Percentiles rank a stretch among this genome's conserved stretches.
phyloP scores from a whole-genome alignment of 2,888 invertebrate genomes.

The Agrotis segetum region DNA sequence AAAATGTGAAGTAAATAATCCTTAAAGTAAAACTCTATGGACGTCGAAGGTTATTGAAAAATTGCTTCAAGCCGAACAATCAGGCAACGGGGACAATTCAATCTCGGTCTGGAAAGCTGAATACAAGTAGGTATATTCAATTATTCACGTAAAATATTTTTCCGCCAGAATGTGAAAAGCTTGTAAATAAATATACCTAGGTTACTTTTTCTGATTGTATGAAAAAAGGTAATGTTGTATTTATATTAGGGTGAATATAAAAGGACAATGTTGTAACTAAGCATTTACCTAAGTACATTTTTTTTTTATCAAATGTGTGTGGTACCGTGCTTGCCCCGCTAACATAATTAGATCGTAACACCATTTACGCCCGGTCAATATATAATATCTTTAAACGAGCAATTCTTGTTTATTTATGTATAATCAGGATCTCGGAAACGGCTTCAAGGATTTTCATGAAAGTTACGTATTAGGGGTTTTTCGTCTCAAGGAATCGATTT shows the following conservation, averaged over 20 bases:
- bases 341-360: too few relatives aligned
- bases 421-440: too few relatives aligned
- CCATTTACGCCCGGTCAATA: too few relatives aligned
- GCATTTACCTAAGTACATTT: too few relatives aligned
- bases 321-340: too few relatives aligned
- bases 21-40: neutral
- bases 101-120: constrained; percentile 6
- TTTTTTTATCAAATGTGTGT: too few relatives aligned
- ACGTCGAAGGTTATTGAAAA: constrained; percentile 1
- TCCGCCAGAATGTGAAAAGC: constrained; percentile 6
- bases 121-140: constrained; percentile 1
- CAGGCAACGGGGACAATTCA: neutral
- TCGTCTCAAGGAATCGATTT: too few relatives aligned
- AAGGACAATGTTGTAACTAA: neutral
- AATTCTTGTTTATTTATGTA: too few relatives aligned
- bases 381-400: too few relatives aligned
- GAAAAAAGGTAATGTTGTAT: neutral
- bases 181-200: neutral
- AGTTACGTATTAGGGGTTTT: too few relatives aligned
- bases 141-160: constrained; percentile 1
- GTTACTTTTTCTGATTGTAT: neutral
- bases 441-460: too few relatives aligned
- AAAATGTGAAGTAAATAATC: neutral
- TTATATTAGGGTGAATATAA: neutral
- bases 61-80: neutral